Percentiles rank a stretch among this genome's conserved stretches.
phyloP scores from a whole-genome alignment of 2,888 invertebrate genomes.

The Stegophylla sp. region DNA sequence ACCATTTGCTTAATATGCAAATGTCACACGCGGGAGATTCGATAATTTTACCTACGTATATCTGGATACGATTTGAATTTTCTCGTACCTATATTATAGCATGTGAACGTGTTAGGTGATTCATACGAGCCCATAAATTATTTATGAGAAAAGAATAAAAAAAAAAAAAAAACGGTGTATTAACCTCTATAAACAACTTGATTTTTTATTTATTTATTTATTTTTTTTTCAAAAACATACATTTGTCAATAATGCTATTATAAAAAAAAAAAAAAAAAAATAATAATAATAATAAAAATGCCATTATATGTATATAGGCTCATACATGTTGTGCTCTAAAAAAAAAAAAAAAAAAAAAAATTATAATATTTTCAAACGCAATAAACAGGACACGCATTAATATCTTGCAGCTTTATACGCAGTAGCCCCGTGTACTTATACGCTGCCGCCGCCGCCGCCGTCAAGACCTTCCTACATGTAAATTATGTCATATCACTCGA shows the following conservation, averaged over 20 bases:
- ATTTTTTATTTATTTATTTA: too few relatives aligned
- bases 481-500: too few relatives aligned
- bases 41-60: too few relatives aligned
- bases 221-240: background rate
- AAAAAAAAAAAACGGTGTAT: background rate
- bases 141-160: slow-evolving; percentile 5
- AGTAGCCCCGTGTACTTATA: too few relatives aligned
- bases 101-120: background rate
- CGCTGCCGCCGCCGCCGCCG: too few relatives aligned
- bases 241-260: background rate
- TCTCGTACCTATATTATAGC: background rate
- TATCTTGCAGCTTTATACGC: too few relatives aligned
- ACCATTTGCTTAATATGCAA: slow-evolving; percentile 27
- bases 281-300: too few relatives aligned
- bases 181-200: background rate
- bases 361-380: too few relatives aligned
- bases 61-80: background rate
- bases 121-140: slow-evolving; percentile 11
- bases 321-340: background rate
- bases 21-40: background rate
- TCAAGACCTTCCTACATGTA: too few relatives aligned
- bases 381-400: too few relatives aligned
- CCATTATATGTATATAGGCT: background rate
- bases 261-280: too few relatives aligned
- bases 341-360: too few relatives aligned